Evolutionary conservation across 2,113 vertebrate species (phyloP).

Genomic region (Campylomormyrus numenius): DNA sequence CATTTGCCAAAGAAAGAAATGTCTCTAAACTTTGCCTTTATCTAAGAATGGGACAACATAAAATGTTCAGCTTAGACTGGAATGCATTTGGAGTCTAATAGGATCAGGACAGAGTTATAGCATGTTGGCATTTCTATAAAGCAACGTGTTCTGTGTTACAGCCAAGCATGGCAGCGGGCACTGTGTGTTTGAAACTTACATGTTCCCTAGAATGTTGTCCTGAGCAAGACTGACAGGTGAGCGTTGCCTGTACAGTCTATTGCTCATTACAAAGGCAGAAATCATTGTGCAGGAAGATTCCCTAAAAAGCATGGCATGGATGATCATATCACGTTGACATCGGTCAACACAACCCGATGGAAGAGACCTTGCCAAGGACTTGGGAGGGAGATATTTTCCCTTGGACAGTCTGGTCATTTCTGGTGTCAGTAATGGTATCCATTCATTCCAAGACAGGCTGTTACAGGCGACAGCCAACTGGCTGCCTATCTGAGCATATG

Average conservation of each 20-base stretch:
- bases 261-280: not conserved
- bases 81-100: not conserved
- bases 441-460: not conserved
- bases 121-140: not conserved
- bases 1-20: not conserved
- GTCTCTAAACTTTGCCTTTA: not conserved
- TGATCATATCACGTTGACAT: not conserved
- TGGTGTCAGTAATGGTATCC: not conserved
- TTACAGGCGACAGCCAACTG: not conserved
- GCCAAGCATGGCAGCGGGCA: not conserved
- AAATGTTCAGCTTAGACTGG: not conserved
- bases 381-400: not conserved
- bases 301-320: not conserved
- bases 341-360: not conserved
- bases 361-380: not conserved
- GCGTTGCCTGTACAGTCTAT: not conserved
- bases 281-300: not conserved
- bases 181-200: not conserved
- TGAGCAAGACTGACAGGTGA: not conserved
- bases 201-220: not conserved
- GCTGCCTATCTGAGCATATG: not conserved
- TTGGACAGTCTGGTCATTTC: not conserved
- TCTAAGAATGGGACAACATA: not conserved
- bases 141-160: not conserved
- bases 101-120: not conserved